phyloP scores from a whole-genome alignment of 2,113 vertebrate species.

The Dolichotis patagonum region DNA sequence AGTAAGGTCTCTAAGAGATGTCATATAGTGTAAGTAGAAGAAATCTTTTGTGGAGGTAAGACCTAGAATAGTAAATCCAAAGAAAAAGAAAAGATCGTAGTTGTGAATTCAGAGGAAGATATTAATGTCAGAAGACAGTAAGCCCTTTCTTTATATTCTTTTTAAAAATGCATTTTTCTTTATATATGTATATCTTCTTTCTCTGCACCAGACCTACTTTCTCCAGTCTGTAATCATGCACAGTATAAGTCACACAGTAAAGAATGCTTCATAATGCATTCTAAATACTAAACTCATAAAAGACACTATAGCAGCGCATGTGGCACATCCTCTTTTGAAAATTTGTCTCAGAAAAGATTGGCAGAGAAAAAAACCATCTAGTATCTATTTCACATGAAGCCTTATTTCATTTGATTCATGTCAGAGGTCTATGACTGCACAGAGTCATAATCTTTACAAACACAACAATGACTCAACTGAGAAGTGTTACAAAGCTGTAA shows the following conservation, averaged over 20 bases:
- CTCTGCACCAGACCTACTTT: not conserved
- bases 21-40: not conserved
- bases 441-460: conserved; percentile 55
- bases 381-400: conserved; percentile 54
- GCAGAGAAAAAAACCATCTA: conserved; percentile 39
- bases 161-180: not conserved
- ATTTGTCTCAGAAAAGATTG: conserved; percentile 28
- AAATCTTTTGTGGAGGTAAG: not conserved
- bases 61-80: not conserved
- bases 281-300: not conserved
- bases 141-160: not conserved
- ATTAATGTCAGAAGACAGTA: not conserved
- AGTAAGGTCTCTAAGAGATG: not conserved
- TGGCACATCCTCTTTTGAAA: conserved; percentile 40
- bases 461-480: conserved; percentile 50
- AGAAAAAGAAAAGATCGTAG: not conserved
- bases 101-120: not conserved
- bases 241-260: not conserved
- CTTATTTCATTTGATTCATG: conserved; percentile 10
- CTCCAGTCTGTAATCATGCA: not conserved
- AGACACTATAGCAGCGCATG: not conserved
- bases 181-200: not conserved
- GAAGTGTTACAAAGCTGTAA: not conserved
- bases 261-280: not conserved
- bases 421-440: conserved; percentile 31